A percentile compares a stretch with the other conserved stretches of the same genome.
Conservation (phyloP, 2,797 vertebrate species). For the Kryptolebias ocellatus region DNA sequence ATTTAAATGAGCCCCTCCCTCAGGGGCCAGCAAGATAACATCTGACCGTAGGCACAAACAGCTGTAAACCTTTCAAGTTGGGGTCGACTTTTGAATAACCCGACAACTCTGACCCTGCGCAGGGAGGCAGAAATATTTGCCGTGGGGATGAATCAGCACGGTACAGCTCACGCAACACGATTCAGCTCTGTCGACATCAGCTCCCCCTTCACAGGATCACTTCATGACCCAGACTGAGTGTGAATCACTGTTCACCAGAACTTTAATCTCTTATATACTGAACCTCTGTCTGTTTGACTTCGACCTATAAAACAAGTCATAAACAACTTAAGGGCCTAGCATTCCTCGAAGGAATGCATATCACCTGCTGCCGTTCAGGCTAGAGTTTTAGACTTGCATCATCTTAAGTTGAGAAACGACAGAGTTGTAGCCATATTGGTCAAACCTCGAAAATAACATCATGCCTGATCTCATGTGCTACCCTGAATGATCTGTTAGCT, state of each 20-base stretch:
- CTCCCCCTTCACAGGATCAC: neutral
- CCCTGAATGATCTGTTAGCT: too few species aligned
- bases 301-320: neutral
- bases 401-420: too few species aligned
- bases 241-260: constrained; percentile 39
- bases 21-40: constrained; percentile 5
- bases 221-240: constrained; percentile 24
- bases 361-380: too few species aligned
- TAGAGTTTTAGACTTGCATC: too few species aligned
- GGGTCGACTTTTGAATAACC: neutral
- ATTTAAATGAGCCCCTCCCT: constrained; percentile 39
- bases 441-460: too few species aligned
- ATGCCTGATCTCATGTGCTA: too few species aligned
- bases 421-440: too few species aligned
- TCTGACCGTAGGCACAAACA: constrained; percentile 13
- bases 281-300: neutral
- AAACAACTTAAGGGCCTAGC: too few species aligned
- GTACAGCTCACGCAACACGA: constrained; percentile 9
- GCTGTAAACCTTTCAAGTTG: constrained; percentile 17
- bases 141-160: constrained; percentile 8
- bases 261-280: too few species aligned
- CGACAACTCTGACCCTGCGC: constrained; percentile 5
- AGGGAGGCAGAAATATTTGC: neutral
- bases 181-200: constrained; percentile 2
- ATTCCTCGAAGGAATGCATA: too few species aligned